Percentiles rank a stretch among this genome's conserved stretches.
phyloP scores from a whole-genome alignment of 2,888 invertebrate species.

The Amiota minor region DNA sequence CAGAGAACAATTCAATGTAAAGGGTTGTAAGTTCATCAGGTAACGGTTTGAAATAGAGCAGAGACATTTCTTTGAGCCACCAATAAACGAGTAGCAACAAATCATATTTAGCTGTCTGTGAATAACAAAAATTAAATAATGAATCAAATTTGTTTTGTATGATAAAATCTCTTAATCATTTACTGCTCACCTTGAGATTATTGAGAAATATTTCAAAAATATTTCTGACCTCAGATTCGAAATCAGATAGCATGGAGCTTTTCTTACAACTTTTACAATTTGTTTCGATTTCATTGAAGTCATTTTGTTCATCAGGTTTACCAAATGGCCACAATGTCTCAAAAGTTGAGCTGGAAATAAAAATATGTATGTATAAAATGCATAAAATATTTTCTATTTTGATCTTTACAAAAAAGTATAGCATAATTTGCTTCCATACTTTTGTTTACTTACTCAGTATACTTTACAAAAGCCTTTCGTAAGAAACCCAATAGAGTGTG shows the following conservation, averaged over 20 bases:
- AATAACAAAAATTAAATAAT: conserved; percentile 3
- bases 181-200: neutral
- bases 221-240: neutral
- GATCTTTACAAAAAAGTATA: conserved; percentile 1
- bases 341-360: conserved; percentile 48
- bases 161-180: neutral
- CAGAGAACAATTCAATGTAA: conserved; percentile 57
- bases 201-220: neutral
- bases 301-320: conserved; percentile 9
- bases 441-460: conserved; percentile 52
- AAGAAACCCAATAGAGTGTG: conserved; percentile 62
- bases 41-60: conserved; percentile 53
- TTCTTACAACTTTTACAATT: conserved; percentile 40
- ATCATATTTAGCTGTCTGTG: conserved; percentile 50
- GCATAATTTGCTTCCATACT: too few species aligned
- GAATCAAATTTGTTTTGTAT: neutral
- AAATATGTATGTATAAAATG: neutral
- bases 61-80: conserved; percentile 63
- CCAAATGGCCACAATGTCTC: conserved; percentile 33
- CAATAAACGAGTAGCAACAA: conserved; percentile 55
- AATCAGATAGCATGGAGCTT: conserved; percentile 30
- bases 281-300: conserved; percentile 11
- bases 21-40: conserved; percentile 54
- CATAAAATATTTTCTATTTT: conserved; percentile 9
- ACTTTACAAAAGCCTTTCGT: conserved; percentile 56